phyloP scores from a whole-genome alignment of 2,888 invertebrate species.

The Cosmia pyralina region DNA sequence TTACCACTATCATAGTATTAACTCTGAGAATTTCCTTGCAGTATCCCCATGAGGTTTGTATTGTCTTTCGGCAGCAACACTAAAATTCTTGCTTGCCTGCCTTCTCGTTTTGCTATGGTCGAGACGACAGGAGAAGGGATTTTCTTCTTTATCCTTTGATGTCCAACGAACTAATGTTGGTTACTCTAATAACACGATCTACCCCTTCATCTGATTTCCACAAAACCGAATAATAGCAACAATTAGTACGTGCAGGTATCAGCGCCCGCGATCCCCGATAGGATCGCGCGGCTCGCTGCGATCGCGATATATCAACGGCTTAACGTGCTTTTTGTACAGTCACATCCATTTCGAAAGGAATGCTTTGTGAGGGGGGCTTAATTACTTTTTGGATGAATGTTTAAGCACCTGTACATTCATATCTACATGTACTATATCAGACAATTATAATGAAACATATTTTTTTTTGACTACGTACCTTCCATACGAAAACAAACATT shows the following conservation, averaged over 20 bases:
- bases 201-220: not conserved
- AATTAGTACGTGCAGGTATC: slow-evolving; percentile 38
- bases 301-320: slow-evolving; percentile 53
- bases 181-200: not conserved
- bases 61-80: too few relatives aligned
- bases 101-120: too few relatives aligned
- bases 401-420: too few relatives aligned
- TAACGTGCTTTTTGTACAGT: slow-evolving; percentile 45
- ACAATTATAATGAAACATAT: too few relatives aligned
- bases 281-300: slow-evolving; percentile 31
- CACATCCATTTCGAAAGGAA: not conserved
- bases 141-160: too few relatives aligned
- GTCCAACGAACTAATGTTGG: too few relatives aligned
- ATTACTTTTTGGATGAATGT: not conserved
- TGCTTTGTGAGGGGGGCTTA: not conserved
- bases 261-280: slow-evolving; percentile 33
- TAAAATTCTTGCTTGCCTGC: too few relatives aligned
- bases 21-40: not conserved
- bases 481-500: too few relatives aligned
- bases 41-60: too few relatives aligned
- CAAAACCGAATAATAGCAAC: not conserved
- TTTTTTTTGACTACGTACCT: too few relatives aligned
- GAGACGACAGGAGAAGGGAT: not conserved
- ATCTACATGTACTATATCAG: too few relatives aligned
- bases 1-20: not conserved